These are phyloP conservation scores for Perognathus longimembris DNA, from an alignment of 2,113 vertebrate species.

Conservation along the genomic window DNA sequence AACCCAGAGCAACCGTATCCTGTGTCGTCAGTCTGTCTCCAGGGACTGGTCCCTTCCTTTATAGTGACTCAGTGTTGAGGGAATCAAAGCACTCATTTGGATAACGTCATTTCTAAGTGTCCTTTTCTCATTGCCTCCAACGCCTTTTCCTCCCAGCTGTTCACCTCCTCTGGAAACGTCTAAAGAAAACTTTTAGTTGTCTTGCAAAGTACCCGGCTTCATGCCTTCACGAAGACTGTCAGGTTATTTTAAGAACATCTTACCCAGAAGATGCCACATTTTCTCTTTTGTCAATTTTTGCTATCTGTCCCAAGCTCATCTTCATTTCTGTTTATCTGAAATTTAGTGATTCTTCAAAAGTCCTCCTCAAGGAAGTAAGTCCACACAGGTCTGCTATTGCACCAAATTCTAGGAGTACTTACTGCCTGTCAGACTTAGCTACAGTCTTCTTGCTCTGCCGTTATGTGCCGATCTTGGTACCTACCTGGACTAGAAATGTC, in stretches of 20 bases:
- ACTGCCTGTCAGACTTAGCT: neutral
- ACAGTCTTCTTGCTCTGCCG: neutral
- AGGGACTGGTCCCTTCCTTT: constrained; percentile 47
- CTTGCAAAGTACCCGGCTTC: neutral
- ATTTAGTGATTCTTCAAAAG: neutral
- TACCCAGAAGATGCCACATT: neutral
- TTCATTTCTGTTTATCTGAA: neutral
- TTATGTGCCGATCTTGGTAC: neutral
- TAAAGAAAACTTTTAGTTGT: neutral
- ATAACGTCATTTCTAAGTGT: neutral
- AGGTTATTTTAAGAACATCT: constrained; percentile 4
- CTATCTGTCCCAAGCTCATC: neutral
- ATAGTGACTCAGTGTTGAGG: constrained; percentile 37
- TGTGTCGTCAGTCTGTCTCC: constrained; percentile 41
- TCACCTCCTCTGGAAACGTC: neutral
- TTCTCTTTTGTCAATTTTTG: neutral
- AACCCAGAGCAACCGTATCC: constrained; percentile 8
- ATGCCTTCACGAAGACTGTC: neutral
- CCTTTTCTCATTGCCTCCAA: neutral
- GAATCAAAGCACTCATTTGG: constrained; percentile 26
- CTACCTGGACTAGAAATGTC: neutral
- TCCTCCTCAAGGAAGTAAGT: neutral
- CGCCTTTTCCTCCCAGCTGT: neutral
- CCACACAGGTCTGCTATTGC: neutral
- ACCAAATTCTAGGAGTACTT: neutral